phyloP scores from a whole-genome alignment of 2,113 vertebrate genomes.

The Cairina moschata region DNA sequence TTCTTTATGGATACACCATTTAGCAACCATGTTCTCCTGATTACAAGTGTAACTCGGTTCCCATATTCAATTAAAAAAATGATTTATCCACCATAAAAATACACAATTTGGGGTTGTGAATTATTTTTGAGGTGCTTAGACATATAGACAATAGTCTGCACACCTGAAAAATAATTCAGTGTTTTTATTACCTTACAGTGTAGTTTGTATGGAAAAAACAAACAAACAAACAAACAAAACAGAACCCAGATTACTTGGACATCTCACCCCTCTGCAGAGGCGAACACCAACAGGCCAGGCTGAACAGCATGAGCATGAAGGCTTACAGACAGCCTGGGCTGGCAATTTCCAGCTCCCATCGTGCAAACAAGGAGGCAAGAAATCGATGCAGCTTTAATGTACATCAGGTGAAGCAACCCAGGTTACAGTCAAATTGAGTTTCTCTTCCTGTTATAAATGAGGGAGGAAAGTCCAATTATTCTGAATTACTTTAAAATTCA shows the following conservation, averaged over 20 bases:
- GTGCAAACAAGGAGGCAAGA: not conserved
- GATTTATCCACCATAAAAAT: not conserved
- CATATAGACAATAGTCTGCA: not conserved
- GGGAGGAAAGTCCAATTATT: not conserved
- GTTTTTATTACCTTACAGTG: not conserved
- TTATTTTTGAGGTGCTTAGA: not conserved
- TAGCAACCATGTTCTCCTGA: not conserved
- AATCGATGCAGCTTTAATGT: not conserved
- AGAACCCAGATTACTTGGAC: not conserved
- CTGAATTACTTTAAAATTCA: not conserved
- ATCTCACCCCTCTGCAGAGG: not conserved
- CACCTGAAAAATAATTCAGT: not conserved
- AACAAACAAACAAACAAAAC: too few species aligned
- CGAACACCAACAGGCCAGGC: not conserved
- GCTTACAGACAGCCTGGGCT: not conserved
- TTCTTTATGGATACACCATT: not conserved
- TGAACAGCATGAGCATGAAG: accelerated
- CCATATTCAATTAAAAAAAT: not conserved
- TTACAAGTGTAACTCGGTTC: not conserved
- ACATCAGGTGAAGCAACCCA: not conserved
- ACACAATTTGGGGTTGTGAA: not conserved
- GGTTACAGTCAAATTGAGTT: not conserved
- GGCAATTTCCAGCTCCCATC: not conserved
- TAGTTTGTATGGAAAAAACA: not conserved
- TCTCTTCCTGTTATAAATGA: not conserved